Conservation (phyloP, 2,888 invertebrate species). For the Lissonota sp. region DNA sequence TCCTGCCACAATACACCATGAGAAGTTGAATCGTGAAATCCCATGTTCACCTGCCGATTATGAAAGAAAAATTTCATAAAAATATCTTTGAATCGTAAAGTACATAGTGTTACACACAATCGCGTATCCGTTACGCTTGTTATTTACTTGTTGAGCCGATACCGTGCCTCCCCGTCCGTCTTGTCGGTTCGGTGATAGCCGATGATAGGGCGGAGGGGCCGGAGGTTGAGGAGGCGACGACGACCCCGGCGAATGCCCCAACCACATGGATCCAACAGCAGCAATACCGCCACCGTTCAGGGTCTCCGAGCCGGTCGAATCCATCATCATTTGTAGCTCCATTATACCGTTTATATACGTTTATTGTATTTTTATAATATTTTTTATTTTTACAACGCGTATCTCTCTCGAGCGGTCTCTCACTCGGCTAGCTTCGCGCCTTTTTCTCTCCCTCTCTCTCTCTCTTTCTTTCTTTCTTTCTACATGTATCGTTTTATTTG, state of each 20-base stretch:
- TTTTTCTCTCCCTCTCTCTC: not conserved
- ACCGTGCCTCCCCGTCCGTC: conserved; percentile 76
- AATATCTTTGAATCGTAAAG: not conserved
- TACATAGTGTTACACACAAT: not conserved
- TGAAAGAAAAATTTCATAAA: conserved; percentile 1
- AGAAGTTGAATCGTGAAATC: conserved; percentile 73
- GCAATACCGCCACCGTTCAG: conserved; percentile 65
- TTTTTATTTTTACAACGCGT: conserved; percentile 35
- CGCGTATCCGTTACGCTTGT: not conserved
- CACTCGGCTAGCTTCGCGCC: not conserved
- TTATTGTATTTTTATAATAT: conserved; percentile 20
- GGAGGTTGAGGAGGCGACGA: conserved; percentile 57
- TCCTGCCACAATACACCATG: conserved; percentile 79
- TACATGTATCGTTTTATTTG: not conserved
- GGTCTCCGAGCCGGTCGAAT: conserved; percentile 75
- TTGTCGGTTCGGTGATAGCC: conserved; percentile 77
- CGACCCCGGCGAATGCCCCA: conserved; percentile 66
- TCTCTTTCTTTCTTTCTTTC: not conserved
- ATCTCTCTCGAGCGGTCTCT: no score
- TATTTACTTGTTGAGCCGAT: conserved; percentile 78
- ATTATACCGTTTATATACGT: conserved; percentile 65
- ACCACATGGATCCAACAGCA: conserved; percentile 76
- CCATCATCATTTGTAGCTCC: conserved; percentile 81
- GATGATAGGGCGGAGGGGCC: conserved; percentile 78
- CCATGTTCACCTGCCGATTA: conserved; percentile 74